Percentiles rank a stretch among this genome's conserved stretches.
Evolutionary conservation across 2,888 invertebrate species (phyloP).

Genomic region (Agrotis exclamationis): DNA sequence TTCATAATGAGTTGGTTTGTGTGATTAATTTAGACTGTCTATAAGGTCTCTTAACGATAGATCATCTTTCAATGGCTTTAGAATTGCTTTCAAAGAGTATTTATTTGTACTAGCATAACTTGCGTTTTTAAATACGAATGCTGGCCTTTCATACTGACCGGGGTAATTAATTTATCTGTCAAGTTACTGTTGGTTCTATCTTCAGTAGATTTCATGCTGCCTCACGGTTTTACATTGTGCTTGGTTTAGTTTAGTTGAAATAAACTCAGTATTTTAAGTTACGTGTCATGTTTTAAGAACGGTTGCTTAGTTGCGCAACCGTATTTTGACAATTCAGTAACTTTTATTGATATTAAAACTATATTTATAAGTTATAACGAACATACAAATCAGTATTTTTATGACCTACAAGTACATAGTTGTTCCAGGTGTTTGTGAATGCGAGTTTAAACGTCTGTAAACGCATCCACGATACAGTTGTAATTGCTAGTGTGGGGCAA

Average conservation of each 20-base stretch:
- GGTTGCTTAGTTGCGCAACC: background rate
- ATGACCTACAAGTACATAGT: too few species aligned
- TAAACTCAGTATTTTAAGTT: background rate
- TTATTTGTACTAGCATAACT: background rate
- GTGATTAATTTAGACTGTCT: too few species aligned
- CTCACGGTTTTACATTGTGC: background rate
- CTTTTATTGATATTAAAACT: too few species aligned
- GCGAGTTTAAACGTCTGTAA: too few species aligned
- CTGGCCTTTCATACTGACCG: background rate
- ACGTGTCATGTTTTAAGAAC: background rate
- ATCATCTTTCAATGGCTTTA: background rate
- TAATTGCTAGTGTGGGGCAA: too few species aligned
- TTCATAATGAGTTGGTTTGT: too few species aligned
- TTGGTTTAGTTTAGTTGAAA: background rate
- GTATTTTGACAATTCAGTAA: too few species aligned
- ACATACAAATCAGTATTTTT: too few species aligned
- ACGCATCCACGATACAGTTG: too few species aligned
- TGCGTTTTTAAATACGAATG: background rate
- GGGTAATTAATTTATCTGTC: constrained; percentile 11
- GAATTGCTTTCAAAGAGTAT: constrained; percentile 3
- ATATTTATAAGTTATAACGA: too few species aligned
- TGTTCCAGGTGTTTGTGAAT: too few species aligned
- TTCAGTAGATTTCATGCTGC: background rate
- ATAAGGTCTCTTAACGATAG: background rate
- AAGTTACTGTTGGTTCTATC: too few species aligned